phyloP scores from a whole-genome alignment of 2,888 invertebrate genomes.

The Pediacus dermestoides region DNA sequence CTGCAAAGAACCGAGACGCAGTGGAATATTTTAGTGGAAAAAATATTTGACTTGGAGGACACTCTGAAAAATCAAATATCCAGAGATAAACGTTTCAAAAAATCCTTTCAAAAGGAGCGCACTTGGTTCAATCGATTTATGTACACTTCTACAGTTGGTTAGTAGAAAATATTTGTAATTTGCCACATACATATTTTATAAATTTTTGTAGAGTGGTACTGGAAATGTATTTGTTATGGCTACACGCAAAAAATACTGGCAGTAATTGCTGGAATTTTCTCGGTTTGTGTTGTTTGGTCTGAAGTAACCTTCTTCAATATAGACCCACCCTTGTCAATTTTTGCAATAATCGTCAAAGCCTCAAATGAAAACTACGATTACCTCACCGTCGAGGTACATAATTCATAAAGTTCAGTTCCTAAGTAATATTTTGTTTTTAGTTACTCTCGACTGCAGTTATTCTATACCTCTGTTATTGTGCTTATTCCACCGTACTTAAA shows the following conservation, averaged over 20 bases:
- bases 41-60: conserved; percentile 83
- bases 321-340: conserved; percentile 88
- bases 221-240: conserved; percentile 81
- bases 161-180: conserved; percentile 19
- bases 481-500: conserved; percentile 96
- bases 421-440: conserved; percentile 53
- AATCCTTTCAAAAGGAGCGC: conserved; percentile 65
- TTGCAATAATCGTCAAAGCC: conserved; percentile 87
- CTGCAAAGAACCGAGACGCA: conserved; percentile 91
- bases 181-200: conserved; percentile 5
- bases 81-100: conserved; percentile 59
- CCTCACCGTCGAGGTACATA: conserved; percentile 83
- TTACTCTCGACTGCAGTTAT: conserved; percentile 86
- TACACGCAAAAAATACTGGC: conserved; percentile 74
- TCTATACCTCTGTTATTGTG: conserved; percentile 94
- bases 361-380: conserved; percentile 85
- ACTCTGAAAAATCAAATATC: conserved; percentile 71
- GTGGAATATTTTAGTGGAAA: conserved; percentile 82
- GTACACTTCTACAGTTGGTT: conserved; percentile 67
- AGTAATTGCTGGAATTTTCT: conserved; percentile 70
- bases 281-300: conserved; percentile 95
- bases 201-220: conserved; percentile 84
- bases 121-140: conserved; percentile 56
- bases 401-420: conserved; percentile 8
- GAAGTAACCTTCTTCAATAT: conserved; percentile 97